Percentiles rank a stretch among this genome's conserved stretches.
Evolutionary conservation across 1,140 invertebrate species (phyloP).

Genomic region (Meloidogyne hapla): DNA sequence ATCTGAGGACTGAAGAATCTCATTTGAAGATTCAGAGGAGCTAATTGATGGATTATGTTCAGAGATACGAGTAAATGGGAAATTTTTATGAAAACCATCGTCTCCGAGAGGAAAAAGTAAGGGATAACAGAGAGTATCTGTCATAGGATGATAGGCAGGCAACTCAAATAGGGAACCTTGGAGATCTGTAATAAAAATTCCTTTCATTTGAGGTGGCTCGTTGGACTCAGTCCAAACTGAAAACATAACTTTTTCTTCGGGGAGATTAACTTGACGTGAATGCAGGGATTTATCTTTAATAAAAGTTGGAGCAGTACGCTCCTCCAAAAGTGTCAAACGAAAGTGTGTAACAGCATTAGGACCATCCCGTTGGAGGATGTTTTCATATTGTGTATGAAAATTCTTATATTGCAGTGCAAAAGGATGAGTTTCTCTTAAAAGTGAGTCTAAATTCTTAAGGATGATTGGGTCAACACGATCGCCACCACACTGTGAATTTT

Average conservation of each 20-base stretch:
- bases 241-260: not conserved
- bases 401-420: not conserved
- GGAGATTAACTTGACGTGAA: not conserved
- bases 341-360: not conserved
- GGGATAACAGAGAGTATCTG: conserved; percentile 3
- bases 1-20: not conserved
- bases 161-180: not conserved
- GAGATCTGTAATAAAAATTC: not conserved
- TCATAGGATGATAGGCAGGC: not conserved
- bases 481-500: not conserved
- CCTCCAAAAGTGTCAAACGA: conserved; percentile 6
- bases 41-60: not conserved
- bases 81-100: conserved; percentile 6
- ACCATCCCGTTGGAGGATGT: not conserved
- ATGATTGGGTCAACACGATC: not conserved
- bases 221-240: conserved; percentile 9
- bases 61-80: not conserved
- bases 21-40: not conserved
- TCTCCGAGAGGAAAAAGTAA: not conserved
- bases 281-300: not conserved
- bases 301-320: not conserved
- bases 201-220: not conserved
- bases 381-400: not conserved
- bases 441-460: not conserved
- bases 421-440: not conserved